Base-by-base conservation (phyloP, 2,113 vertebrate species). In the Picathartes gymnocephalus region DNA sequence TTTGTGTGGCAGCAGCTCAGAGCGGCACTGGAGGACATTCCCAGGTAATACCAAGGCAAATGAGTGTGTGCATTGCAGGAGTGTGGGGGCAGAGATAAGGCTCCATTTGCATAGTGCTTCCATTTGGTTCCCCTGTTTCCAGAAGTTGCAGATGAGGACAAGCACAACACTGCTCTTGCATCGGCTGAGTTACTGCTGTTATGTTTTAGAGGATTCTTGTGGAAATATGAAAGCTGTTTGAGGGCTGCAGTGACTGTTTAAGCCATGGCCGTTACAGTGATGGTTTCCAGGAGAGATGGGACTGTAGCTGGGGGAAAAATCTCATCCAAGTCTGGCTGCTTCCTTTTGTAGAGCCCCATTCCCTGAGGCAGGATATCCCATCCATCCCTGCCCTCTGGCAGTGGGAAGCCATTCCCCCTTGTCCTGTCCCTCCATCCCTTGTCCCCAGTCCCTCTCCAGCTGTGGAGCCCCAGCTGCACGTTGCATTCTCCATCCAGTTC, bases 41-140 rank as follows among this genome's bases (percentile, higher is more conserved):
- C 81, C 47, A 57, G 91, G 76, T 81, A 92, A 58, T 53, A 31
- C 35, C 45, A 17, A 89, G 73, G 92, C 88, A 92, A 48, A 86
- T 22, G 92, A 93, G 60, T 17, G 17, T 66, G 11, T 74, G 88
- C 65, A 37, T 28, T 64, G 83, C 84, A 61, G 78, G 76, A 60
- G 11, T 90, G 65, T 83, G 76, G 83, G 91, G 58, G 60, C 28
- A 83, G 80, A 96, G 95, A 94, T 96, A 97, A 96, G 91, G 60
- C 76, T 64, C 0, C 0, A 92, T 96, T 95, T 96, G 94, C 94
- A 81, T 93, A 66, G 60, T 94, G 56, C 74, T 93, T 92, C 88
- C 68, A 66, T 90, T 86, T 51, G 10, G 10, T 50, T 80, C 40
- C 79, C 68, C 48, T 50, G 54, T 50, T 86, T 83, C 42, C 62